Percentiles rank a stretch among this genome's conserved stretches.
These are phyloP conservation scores for Amphiprion ocellaris DNA, from an alignment of 2,113 vertebrate species.

Conservation along the genomic window DNA sequence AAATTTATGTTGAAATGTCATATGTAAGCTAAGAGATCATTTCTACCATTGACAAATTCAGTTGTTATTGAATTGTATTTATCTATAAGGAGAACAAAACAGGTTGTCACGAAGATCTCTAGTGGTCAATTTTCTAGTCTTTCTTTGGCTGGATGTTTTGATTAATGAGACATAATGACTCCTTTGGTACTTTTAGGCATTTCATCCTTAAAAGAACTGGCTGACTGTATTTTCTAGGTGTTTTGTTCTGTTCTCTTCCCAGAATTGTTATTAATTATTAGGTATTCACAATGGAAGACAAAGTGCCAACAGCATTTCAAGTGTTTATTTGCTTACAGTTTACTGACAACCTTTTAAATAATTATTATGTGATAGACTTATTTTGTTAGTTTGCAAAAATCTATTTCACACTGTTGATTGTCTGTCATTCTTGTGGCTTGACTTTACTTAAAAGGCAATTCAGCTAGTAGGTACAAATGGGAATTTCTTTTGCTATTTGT, in stretches of 20 bases:
- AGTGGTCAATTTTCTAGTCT: constrained; percentile 10
- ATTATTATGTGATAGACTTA: too few relatives aligned
- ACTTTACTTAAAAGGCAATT: background rate
- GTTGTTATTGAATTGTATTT: background rate
- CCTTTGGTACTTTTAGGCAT: constrained; percentile 4
- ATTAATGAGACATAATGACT: constrained; percentile 31
- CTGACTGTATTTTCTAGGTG: background rate
- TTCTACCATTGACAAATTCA: constrained; percentile 11
- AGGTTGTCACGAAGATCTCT: constrained; percentile 23
- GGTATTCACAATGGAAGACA: constrained; percentile 13
- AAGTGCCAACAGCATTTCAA: background rate
- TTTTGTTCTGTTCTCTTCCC: constrained; percentile 17
- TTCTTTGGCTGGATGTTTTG: constrained; percentile 15
- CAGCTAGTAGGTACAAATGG: background rate
- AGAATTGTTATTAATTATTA: constrained; percentile 7
- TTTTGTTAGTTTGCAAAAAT: background rate
- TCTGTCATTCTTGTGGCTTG: too few relatives aligned
- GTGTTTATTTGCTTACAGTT: background rate
- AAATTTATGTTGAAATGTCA: constrained; percentile 27
- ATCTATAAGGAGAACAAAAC: constrained; percentile 16
- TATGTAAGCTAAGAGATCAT: constrained; percentile 2
- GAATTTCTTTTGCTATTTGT: background rate
- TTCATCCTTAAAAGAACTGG: background rate
- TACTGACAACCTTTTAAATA: background rate
- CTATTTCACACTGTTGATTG: constrained; percentile 1